These are phyloP conservation scores for Prosapia bicincta DNA, from an alignment of 2,888 invertebrate genomes.

Conservation along the genomic window DNA sequence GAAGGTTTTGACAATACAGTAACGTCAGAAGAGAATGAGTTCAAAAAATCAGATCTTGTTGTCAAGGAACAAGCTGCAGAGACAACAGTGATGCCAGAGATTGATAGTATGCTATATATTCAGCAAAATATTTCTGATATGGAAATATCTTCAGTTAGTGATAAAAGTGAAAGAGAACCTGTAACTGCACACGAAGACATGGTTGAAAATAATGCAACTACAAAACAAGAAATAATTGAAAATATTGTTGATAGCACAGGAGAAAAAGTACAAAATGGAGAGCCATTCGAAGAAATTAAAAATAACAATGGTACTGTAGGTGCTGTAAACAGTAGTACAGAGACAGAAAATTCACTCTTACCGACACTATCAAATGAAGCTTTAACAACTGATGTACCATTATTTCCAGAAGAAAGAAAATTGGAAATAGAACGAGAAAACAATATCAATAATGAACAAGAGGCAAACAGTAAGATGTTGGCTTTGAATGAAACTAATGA, in stretches of 20 bases:
- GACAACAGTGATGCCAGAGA: not conserved
- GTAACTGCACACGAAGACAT: not conserved
- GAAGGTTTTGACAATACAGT: not conserved
- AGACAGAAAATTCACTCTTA: not conserved
- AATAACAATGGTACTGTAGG: not conserved
- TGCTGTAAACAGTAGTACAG: not conserved
- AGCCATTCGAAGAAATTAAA: not conserved
- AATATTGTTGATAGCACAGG: not conserved
- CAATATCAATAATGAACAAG: not conserved
- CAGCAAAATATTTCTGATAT: not conserved
- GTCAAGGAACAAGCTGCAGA: not conserved
- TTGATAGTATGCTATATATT: not conserved
- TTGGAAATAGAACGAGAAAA: not conserved
- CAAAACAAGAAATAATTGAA: not conserved
- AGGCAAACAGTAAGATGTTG: not conserved
- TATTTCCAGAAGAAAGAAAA: slow-evolving; percentile 4
- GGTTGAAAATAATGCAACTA: not conserved
- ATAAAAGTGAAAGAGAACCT: not conserved
- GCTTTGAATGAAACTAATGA: not conserved
- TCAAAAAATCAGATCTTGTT: not conserved
- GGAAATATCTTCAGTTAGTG: not conserved
- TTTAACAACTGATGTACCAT: slow-evolving; percentile 3
- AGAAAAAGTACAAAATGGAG: not conserved
- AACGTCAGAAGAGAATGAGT: not conserved
- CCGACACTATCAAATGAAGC: not conserved